A percentile compares a stretch with the other conserved stretches of the same genome.
phyloP scores from a whole-genome alignment of 2,888 invertebrate genomes.

The Oscheius sp. region DNA sequence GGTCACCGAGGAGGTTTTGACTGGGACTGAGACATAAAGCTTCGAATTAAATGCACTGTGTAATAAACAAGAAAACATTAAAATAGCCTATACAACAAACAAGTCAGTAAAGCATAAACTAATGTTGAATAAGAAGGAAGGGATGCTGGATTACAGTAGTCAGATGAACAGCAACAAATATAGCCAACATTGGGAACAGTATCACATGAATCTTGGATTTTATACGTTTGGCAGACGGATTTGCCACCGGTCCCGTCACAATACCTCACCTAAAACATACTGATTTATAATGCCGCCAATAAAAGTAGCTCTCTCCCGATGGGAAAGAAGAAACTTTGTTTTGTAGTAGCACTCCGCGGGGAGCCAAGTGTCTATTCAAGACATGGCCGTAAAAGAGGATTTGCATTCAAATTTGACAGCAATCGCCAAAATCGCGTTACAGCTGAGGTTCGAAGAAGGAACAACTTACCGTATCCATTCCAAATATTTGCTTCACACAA shows the following conservation, averaged over 20 bases:
- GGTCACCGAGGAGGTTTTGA: constrained; percentile 26
- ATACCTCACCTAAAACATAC: constrained; percentile 65
- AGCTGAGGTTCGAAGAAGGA: neutral
- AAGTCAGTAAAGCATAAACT: too few relatives aligned
- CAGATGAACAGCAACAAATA: constrained; percentile 68
- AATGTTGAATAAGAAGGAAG: too few relatives aligned
- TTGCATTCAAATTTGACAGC: constrained; percentile 35
- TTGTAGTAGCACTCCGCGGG: constrained; percentile 25
- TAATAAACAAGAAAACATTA: neutral
- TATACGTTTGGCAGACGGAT: constrained; percentile 71
- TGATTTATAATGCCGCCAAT: neutral
- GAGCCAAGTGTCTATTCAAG: constrained; percentile 35
- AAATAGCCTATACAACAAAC: neutral
- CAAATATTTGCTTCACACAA: constrained; percentile 72
- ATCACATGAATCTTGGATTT: constrained; percentile 67
- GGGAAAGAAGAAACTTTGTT: constrained; percentile 17
- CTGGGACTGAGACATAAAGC: constrained; percentile 20
- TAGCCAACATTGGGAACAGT: constrained; percentile 68
- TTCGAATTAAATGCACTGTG: constrained; percentile 3
- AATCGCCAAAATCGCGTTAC: constrained; percentile 13
- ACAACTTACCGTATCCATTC: constrained; percentile 68
- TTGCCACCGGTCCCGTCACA: constrained; percentile 70
- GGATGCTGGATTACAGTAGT: constrained; percentile 32
- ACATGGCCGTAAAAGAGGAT: constrained; percentile 31
- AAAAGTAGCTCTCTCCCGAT: constrained; percentile 7